These are phyloP conservation scores for Eupeodes luniger DNA, from an alignment of 2,888 invertebrate genomes.

Conservation along the genomic window DNA sequence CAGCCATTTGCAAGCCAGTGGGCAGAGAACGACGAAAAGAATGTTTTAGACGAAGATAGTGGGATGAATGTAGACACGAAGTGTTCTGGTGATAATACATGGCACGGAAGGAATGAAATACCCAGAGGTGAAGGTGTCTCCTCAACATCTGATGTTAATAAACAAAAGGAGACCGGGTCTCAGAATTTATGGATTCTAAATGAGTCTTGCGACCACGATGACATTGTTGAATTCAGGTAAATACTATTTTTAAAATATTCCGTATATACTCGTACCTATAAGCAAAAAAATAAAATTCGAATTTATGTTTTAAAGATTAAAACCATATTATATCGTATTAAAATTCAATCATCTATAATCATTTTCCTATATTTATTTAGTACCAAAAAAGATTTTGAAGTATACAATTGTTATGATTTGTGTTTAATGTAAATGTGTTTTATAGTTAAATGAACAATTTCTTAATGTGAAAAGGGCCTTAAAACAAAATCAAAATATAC, in stretches of 20 bases:
- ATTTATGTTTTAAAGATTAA: neutral
- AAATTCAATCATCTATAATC: too few species aligned
- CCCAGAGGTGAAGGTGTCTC: neutral
- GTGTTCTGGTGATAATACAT: constrained; percentile 78
- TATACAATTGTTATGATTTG: neutral
- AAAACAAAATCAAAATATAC: too few species aligned
- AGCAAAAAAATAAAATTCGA: neutral
- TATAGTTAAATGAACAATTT: too few species aligned
- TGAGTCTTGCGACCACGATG: constrained; percentile 79
- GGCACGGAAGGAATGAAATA: constrained; percentile 74
- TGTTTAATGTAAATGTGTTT: too few species aligned
- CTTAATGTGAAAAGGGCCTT: too few species aligned
- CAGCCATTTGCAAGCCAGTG: constrained; percentile 66
- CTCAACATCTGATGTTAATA: neutral
- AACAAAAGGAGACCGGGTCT: constrained; percentile 71
- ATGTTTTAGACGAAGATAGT: constrained; percentile 66
- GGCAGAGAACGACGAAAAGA: constrained; percentile 56
- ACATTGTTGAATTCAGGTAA: constrained; percentile 80
- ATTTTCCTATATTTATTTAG: too few species aligned
- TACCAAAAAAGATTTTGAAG: too few species aligned
- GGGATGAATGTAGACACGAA: constrained; percentile 63
- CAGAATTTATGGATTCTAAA: constrained; percentile 79
- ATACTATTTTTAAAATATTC: constrained; percentile 13
- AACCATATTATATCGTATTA: too few species aligned
- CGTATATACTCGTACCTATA: neutral